Evolutionary conservation across 2,113 vertebrate species (phyloP).

Genomic region (Scophthalmus maximus): DNA sequence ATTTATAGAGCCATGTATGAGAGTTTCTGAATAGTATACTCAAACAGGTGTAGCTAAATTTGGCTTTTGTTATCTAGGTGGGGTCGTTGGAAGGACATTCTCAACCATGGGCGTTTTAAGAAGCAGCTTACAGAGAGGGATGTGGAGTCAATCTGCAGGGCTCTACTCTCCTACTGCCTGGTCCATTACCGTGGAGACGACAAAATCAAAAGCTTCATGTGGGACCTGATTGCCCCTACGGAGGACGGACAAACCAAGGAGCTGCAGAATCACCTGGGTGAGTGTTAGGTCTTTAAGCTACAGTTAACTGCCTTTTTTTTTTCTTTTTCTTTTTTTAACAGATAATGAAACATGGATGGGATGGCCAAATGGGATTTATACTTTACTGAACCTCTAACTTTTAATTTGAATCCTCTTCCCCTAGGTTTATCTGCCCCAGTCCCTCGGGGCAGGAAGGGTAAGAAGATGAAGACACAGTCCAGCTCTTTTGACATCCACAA

Average conservation of each 20-base stretch:
- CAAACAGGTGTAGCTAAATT: background rate
- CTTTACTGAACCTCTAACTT: background rate
- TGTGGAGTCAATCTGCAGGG: slow-evolving; percentile 96
- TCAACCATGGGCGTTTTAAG: slow-evolving; percentile 97
- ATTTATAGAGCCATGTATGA: too few relatives aligned
- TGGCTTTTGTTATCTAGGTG: slow-evolving; percentile 80
- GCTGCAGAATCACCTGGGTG: slow-evolving; percentile 95
- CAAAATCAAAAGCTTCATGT: slow-evolving; percentile 99
- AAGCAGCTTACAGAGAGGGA: slow-evolving; percentile 94
- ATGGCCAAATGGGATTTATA: background rate
- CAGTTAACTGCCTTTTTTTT: background rate
- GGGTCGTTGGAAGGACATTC: slow-evolving; percentile 98
- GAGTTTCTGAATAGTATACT: background rate
- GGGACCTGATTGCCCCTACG: slow-evolving; percentile 97
- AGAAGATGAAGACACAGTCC: slow-evolving; percentile 96
- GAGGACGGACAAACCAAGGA: slow-evolving; percentile 94
- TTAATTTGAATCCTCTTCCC: background rate
- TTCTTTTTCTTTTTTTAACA: background rate
- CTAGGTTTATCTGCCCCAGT: slow-evolving; percentile 96
- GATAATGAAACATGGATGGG: background rate
- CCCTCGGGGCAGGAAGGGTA: slow-evolving; percentile 95
- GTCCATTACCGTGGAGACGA: slow-evolving; percentile 98
- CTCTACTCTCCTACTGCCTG: slow-evolving; percentile 94
- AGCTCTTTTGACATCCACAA: slow-evolving; percentile 99
- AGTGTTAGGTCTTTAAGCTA: slow-evolving; percentile 1